Conservation (phyloP, 2,113 vertebrate species). For the Amblyopsis rosae region DNA sequence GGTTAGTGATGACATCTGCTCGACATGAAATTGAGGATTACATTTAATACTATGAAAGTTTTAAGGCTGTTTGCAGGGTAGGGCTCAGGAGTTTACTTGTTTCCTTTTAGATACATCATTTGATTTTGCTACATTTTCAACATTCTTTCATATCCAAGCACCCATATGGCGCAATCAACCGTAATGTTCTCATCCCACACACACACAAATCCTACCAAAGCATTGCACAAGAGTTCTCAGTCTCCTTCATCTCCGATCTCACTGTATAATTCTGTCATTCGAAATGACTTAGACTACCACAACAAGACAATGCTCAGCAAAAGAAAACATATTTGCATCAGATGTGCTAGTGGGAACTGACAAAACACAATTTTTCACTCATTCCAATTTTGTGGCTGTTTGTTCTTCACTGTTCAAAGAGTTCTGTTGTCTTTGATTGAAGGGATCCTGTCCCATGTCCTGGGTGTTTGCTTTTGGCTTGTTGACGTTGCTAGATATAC, state of each 20-base stretch:
- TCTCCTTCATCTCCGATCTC: constrained; percentile 32
- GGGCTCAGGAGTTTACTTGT: constrained; percentile 42
- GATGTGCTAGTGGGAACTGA: constrained; percentile 49
- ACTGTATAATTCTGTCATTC: constrained; percentile 38
- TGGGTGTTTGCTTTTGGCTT: constrained; percentile 40
- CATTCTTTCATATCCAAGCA: constrained; percentile 35
- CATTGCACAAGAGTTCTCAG: constrained; percentile 4
- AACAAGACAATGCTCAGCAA: constrained; percentile 25
- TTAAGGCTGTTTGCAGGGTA: constrained; percentile 34
- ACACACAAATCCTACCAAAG: constrained; percentile 7
- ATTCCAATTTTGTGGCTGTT: constrained; percentile 43
- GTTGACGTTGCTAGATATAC: constrained; percentile 54
- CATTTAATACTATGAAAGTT: constrained; percentile 54
- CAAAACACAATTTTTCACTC: constrained; percentile 24
- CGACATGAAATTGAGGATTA: constrained; percentile 63
- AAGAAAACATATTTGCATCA: constrained; percentile 25
- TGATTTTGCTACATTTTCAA: constrained; percentile 25
- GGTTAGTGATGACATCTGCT: constrained; percentile 35
- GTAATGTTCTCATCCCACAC: constrained; percentile 28
- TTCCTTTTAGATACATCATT: constrained; percentile 31
- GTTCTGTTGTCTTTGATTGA: constrained; percentile 48
- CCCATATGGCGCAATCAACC: constrained; percentile 30
- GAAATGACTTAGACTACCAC: constrained; percentile 35
- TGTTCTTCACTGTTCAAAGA: constrained; percentile 49
- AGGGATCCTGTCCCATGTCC: constrained; percentile 40